These are phyloP conservation scores for Callionymus lyra DNA, from an alignment of 2,113 vertebrate genomes.

Conservation along the genomic window DNA sequence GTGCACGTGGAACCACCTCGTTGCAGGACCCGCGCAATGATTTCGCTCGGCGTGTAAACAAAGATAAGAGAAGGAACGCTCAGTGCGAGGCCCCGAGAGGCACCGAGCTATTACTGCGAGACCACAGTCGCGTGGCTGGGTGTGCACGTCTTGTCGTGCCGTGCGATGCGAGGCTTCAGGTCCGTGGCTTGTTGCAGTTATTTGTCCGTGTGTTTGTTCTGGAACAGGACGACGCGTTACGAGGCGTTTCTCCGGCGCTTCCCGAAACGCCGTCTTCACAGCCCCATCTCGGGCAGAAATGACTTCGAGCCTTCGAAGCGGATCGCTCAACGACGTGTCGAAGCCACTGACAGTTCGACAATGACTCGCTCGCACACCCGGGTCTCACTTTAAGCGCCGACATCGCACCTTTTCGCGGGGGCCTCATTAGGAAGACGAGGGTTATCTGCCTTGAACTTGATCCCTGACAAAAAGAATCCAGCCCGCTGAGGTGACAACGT, in stretches of 20 bases:
- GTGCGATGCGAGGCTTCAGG: conserved; percentile 12
- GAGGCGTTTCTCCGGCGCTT: conserved; percentile 34
- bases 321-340: conserved; percentile 37
- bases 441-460: conserved; percentile 33
- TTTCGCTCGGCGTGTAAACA: conserved; percentile 85
- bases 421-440: conserved; percentile 22
- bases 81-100: conserved; percentile 56
- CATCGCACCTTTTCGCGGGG: conserved; percentile 45
- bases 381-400: conserved; percentile 15
- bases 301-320: conserved; percentile 31
- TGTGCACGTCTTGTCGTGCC: conserved; percentile 26
- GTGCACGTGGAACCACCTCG: conserved; percentile 37
- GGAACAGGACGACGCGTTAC: too few relatives aligned
- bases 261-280: conserved; percentile 32
- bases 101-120: conserved; percentile 64
- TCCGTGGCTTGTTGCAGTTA: conserved; percentile 1
- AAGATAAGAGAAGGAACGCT: conserved; percentile 78
- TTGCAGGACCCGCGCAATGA: conserved; percentile 57
- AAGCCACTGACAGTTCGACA: conserved; percentile 49
- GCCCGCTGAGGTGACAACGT: conserved; percentile 45
- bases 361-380: conserved; percentile 40
- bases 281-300: conserved; percentile 12
- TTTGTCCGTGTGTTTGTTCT: too few relatives aligned
- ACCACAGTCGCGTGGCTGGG: conserved; percentile 57
- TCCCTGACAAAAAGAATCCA: conserved; percentile 57